Evolutionary conservation across 2,888 invertebrate species (phyloP), one percentile per base, ranked within the genome.

Genomic region (Slavum lentiscoides): DNA sequence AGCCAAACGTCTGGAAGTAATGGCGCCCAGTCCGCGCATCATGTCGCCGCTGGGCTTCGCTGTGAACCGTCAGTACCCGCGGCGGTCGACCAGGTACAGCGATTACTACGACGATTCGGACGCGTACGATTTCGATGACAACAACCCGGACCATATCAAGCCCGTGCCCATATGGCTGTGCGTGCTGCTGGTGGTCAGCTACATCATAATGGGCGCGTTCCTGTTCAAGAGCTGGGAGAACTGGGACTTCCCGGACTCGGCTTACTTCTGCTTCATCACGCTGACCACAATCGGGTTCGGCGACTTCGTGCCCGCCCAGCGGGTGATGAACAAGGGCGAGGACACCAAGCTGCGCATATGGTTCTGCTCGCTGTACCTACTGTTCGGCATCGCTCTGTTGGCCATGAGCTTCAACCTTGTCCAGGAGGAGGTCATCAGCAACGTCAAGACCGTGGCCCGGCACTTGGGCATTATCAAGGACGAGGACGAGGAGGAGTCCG

Each of bases 391-490:
- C 85, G 95, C 97, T 0, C 88, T 97, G 68, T 88, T 97, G 83
- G 97, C 97, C 49, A 98, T 97, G 97, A 95, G 95, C 85, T 97
- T 97, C 88, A 97, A 97, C 89, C 88, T 97, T 85, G 96, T 97
- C 67, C 97, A 96, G 87, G 96, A 96, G 86, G 95, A 96, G 87
- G 95, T 96, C 15, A 94, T 95, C 83, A 93, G 92, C 82, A 94
- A 93, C 85, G 95, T 96, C 8, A 94, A 95, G 85, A 90, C 92
- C 82, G 91, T 96, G 13, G 96, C 95, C 37, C 93, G 92, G 84
- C 91, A 92, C 82, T 89, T 96, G 81, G 96, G 96, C 66, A 96
- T 96, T 86, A 92, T 96, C 84, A 95, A 95, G 86, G 83, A 83
- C 68, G 82, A 83, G 58, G 83, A 83, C 67, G 82, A 80, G 30